Conservation (phyloP, 2,888 invertebrate species). For the Hypomecis punctinalis region DNA sequence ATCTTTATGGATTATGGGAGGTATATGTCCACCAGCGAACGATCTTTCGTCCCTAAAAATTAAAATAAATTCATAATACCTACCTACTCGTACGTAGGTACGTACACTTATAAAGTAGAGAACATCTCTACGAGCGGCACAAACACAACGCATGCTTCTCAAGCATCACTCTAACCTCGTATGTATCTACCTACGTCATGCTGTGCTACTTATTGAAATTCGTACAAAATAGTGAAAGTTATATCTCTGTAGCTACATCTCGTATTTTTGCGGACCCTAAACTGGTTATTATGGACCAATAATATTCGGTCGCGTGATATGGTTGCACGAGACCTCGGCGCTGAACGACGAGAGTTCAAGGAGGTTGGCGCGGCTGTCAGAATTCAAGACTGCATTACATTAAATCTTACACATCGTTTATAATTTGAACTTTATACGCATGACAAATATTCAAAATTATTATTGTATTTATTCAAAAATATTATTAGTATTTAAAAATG, state of each 20-base stretch:
- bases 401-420: too few species aligned
- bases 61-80: too few species aligned
- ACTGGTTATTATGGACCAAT: slow-evolving; percentile 18
- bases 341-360: slow-evolving; percentile 19
- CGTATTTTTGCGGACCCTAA: not conserved
- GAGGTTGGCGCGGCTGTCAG: not conserved
- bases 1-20: too few species aligned
- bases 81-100: too few species aligned
- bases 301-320: slow-evolving; percentile 2
- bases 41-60: too few species aligned
- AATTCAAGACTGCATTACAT: not conserved
- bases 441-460: too few species aligned
- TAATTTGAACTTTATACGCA: too few species aligned
- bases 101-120: too few species aligned
- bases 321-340: slow-evolving; percentile 8
- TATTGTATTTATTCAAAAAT: too few species aligned
- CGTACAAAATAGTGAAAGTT: slow-evolving; percentile 18
- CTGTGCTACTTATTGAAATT: slow-evolving; percentile 6
- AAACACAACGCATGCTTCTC: not conserved
- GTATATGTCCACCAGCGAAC: too few species aligned
- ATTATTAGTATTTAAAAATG: too few species aligned
- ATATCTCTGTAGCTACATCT: slow-evolving; percentile 1
- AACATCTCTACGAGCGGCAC: not conserved
- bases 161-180: not conserved
- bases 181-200: not conserved